Evolutionary conservation across 1,140 invertebrate species (phyloP).

Genomic region (Nomia melanderi): DNA sequence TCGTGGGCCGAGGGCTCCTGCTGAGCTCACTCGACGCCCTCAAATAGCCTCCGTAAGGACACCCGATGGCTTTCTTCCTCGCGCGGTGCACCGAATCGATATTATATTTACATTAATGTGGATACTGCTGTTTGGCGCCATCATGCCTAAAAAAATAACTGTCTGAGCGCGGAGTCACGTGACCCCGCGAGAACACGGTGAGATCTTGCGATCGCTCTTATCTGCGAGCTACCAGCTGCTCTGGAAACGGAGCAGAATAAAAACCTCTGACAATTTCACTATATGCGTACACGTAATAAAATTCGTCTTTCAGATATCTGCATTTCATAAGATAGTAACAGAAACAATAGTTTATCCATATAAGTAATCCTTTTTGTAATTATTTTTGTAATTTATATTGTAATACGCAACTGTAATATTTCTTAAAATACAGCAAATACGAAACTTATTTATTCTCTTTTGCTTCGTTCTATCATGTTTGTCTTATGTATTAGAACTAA

Average conservation of each 20-base stretch:
- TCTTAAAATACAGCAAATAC: background rate
- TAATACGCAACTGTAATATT: background rate
- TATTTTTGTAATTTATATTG: background rate
- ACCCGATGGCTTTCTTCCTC: constrained; percentile 60
- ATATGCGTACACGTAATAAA: background rate
- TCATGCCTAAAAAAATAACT: constrained; percentile 83
- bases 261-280: background rate
- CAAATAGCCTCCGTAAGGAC: constrained; percentile 54
- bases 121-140: constrained; percentile 83
- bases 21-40: constrained; percentile 56
- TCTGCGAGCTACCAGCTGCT: constrained; percentile 3
- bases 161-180: constrained; percentile 81
- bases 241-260: constrained; percentile 29
- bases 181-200: constrained; percentile 70
- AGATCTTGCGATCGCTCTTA: constrained; percentile 71
- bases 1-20: constrained; percentile 53
- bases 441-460: background rate
- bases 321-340: background rate
- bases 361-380: background rate
- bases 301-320: no score
- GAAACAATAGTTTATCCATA: background rate
- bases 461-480: background rate
- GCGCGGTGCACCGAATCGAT: constrained; percentile 70
- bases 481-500: background rate
- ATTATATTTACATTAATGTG: constrained; percentile 79